These are phyloP conservation scores for Bombus waltoni DNA, from an alignment of 1,140 invertebrate species.

Conservation along the genomic window DNA sequence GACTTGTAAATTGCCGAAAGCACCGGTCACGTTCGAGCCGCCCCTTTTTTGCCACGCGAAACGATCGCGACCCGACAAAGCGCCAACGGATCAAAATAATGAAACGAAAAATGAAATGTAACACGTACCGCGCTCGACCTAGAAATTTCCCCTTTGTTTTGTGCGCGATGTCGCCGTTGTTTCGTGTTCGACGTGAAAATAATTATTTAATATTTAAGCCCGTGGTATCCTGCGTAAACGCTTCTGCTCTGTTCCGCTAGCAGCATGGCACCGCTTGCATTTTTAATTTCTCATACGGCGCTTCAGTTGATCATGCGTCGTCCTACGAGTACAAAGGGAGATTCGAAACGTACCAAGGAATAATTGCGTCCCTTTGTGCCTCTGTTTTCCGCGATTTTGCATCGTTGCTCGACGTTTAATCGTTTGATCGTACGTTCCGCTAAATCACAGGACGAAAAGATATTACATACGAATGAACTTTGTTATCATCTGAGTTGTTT, in stretches of 20 bases:
- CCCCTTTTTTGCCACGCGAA: not conserved
- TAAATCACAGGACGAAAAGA: not conserved
- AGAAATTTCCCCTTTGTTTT: not conserved
- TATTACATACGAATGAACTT: not conserved
- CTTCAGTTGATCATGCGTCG: not conserved
- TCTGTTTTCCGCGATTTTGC: not conserved
- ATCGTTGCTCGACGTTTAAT: not conserved
- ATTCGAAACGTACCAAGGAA: not conserved
- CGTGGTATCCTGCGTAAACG: not conserved
- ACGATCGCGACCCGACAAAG: not conserved
- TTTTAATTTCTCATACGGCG: slow-evolving; percentile 22
- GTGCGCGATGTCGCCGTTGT: not conserved
- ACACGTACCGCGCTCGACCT: not conserved
- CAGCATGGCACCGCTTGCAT: not conserved
- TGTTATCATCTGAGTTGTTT: not conserved
- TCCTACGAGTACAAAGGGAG: not conserved
- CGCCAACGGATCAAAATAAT: not conserved
- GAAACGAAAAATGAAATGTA: slow-evolving; percentile 22
- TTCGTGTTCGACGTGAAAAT: slow-evolving; percentile 5
- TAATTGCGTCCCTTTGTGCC: slow-evolving; percentile 15
- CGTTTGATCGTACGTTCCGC: not conserved
- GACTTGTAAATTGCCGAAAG: slow-evolving; percentile 29
- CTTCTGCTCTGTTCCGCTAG: fast-evolving
- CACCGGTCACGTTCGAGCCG: not conserved
- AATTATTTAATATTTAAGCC: slow-evolving; percentile 26